These are phyloP conservation scores for Falco punctatus DNA, from an alignment of 2,113 vertebrate genomes.

Conservation along the genomic window DNA sequence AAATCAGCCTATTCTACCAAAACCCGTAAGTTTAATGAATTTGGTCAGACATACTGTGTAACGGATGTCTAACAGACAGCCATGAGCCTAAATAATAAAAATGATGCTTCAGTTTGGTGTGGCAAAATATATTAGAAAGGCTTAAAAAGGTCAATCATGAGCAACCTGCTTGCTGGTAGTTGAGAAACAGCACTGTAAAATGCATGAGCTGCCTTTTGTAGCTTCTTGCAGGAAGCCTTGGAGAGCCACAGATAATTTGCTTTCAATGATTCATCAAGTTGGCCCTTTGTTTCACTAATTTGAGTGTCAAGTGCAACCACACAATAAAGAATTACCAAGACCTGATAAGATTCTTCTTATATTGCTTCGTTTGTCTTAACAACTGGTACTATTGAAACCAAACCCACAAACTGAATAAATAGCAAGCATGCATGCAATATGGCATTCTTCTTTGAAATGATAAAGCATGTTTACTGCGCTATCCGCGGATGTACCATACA, in stretches of 20 bases:
- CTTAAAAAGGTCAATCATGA: slow-evolving; percentile 56
- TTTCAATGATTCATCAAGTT: slow-evolving; percentile 75
- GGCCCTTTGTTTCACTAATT: slow-evolving; percentile 79
- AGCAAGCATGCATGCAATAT: slow-evolving; percentile 1
- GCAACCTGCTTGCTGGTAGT: slow-evolving; percentile 62
- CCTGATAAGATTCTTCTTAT: slow-evolving; percentile 64
- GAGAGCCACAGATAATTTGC: slow-evolving; percentile 73
- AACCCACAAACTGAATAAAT: slow-evolving; percentile 54
- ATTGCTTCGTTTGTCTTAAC: slow-evolving; percentile 59
- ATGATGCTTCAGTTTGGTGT: slow-evolving; percentile 58
- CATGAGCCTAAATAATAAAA: slow-evolving; percentile 71
- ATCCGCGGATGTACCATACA: background rate
- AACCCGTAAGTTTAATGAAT: slow-evolving; percentile 67
- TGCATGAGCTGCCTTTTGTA: slow-evolving; percentile 54
- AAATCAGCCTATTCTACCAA: slow-evolving; percentile 56
- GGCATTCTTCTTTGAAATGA: slow-evolving; percentile 38
- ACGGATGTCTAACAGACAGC: slow-evolving; percentile 70
- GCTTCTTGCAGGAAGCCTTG: slow-evolving; percentile 47
- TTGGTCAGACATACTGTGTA: slow-evolving; percentile 71
- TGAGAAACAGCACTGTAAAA: slow-evolving; percentile 58
- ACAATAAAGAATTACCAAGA: slow-evolving; percentile 73
- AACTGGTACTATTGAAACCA: slow-evolving; percentile 63
- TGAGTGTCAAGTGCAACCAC: slow-evolving; percentile 75
- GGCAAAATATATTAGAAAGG: slow-evolving; percentile 56
- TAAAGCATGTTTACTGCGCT: background rate